A percentile compares a stretch with the other conserved stretches of the same genome.
phyloP scores from a whole-genome alignment of 2,888 invertebrate species.

The Hylaea fasciaria region DNA sequence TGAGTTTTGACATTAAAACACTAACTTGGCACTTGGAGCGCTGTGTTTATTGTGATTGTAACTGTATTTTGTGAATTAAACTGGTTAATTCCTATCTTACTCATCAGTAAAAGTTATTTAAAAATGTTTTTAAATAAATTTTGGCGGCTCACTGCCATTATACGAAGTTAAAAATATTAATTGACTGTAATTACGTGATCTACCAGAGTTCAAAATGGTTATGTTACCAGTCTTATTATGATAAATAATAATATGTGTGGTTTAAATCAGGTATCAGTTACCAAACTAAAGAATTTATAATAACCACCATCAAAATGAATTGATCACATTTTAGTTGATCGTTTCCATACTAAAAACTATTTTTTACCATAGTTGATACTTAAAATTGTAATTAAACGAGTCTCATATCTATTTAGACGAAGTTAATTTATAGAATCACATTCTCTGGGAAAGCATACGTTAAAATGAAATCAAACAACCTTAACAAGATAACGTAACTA shows the following conservation, averaged over 20 bases:
- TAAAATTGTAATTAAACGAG: slow-evolving; percentile 26
- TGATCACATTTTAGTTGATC: background rate
- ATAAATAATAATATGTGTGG: no score
- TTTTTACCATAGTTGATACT: slow-evolving; percentile 6
- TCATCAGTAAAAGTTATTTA: no score
- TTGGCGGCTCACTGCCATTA: no score
- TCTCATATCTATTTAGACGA: slow-evolving; percentile 22
- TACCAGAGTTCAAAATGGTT: no score
- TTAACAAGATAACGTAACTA: slow-evolving; percentile 34
- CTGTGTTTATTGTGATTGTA: background rate
- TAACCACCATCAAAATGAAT: background rate
- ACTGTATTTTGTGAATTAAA: no score
- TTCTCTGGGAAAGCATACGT: slow-evolving; percentile 24
- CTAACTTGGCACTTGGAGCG: slow-evolving; percentile 13
- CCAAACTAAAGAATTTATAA: background rate
- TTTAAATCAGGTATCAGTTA: no score
- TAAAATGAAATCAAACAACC: slow-evolving; percentile 32
- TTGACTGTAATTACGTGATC: no score
- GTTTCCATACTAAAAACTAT: background rate
- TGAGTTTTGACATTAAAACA: slow-evolving; percentile 23
- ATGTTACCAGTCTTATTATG: no score
- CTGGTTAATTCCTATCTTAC: no score
- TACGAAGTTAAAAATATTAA: no score
- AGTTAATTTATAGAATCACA: slow-evolving; percentile 24
- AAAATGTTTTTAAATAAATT: no score